Conservation (phyloP, 2,888 invertebrate species). For the Leuctra nigra region DNA sequence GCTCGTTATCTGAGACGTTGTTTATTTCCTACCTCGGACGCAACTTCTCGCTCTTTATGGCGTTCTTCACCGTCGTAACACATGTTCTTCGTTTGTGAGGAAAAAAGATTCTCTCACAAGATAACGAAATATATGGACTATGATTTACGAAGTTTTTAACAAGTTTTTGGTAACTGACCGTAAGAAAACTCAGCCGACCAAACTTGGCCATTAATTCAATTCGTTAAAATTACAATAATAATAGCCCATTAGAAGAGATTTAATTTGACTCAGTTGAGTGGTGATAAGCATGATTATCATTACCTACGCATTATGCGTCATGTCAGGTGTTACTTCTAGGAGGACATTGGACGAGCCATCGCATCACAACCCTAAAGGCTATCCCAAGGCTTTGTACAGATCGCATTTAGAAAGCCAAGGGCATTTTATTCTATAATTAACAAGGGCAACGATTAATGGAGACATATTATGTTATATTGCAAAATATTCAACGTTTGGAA, state of each 20-base stretch:
- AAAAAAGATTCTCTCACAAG: slow-evolving; percentile 9
- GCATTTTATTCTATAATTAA: slow-evolving; percentile 6
- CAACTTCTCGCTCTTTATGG: neutral
- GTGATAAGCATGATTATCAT: no score
- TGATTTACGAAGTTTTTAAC: slow-evolving; percentile 18
- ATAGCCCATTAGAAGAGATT: neutral
- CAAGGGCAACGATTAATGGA: slow-evolving; percentile 13
- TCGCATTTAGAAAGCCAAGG: slow-evolving; percentile 7
- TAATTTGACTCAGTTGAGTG: neutral
- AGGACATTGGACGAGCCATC: slow-evolving; percentile 13
- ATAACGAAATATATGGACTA: slow-evolving; percentile 2
- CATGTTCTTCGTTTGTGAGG: neutral
- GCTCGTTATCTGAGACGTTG: neutral
- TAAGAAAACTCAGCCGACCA: neutral
- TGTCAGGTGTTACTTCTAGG: neutral
- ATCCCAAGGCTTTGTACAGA: slow-evolving; percentile 11
- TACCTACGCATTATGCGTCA: neutral
- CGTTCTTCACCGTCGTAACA: neutral
- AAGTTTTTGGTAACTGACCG: slow-evolving; percentile 17
- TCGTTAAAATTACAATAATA: slow-evolving; percentile 14
- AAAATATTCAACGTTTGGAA: slow-evolving; percentile 4
- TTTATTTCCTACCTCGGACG: neutral
- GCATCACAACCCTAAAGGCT: neutral
- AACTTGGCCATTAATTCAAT: slow-evolving; percentile 8
- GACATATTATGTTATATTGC: slow-evolving; percentile 4